Conservation (phyloP, 2,888 invertebrate species). For the Yponomeuta sedellus region DNA sequence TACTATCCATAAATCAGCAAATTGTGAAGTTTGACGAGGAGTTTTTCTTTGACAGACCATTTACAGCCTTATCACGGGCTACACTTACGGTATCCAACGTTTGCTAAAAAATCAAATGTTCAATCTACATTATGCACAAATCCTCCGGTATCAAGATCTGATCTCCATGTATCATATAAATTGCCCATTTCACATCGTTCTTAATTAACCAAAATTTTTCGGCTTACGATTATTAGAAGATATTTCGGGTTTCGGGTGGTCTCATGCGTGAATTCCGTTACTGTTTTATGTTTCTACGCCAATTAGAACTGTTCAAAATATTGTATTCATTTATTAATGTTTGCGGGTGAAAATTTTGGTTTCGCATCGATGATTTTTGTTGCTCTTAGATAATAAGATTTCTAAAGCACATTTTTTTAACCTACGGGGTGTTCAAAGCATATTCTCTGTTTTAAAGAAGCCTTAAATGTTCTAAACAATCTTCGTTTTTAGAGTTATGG, state of each 20-base stretch:
- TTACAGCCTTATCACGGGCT: too few species aligned
- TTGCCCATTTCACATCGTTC: constrained; percentile 41
- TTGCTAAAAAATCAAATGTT: background rate
- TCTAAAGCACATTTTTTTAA: too few species aligned
- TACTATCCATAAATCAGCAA: too few species aligned
- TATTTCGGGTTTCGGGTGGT: constrained; percentile 7
- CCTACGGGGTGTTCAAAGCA: too few species aligned
- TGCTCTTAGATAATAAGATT: too few species aligned
- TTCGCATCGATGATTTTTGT: constrained; percentile 6
- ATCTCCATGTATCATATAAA: constrained; percentile 40
- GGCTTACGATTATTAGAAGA: constrained; percentile 14
- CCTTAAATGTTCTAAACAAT: too few species aligned
- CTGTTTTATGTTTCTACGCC: constrained; percentile 17
- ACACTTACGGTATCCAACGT: background rate
- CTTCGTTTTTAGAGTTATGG: too few species aligned
- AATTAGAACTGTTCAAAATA: constrained; percentile 17
- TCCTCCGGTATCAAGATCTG: constrained; percentile 31
- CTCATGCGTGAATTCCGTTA: constrained; percentile 22
- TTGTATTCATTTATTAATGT: constrained; percentile 5
- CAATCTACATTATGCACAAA: background rate
- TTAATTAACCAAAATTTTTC: constrained; percentile 35
- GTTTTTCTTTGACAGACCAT: too few species aligned
- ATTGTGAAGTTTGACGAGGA: too few species aligned
- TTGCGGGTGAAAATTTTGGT: constrained; percentile 5
- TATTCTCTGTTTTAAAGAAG: too few species aligned